Evolutionary conservation across 1,140 invertebrate species (phyloP).

Genomic region (Calosoma granatense): DNA sequence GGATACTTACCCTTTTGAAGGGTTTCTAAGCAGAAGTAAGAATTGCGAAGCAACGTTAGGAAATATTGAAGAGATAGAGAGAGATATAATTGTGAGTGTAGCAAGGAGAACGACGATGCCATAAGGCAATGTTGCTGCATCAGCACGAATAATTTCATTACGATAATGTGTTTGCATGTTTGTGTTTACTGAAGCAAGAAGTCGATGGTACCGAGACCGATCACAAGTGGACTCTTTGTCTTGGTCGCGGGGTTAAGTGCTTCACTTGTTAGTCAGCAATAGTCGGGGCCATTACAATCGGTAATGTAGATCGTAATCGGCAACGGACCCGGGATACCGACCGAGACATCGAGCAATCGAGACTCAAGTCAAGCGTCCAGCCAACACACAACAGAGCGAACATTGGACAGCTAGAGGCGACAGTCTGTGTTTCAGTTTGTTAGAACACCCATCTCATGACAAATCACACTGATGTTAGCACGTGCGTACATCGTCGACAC

Average conservation of each 20-base stretch:
- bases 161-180: conserved; percentile 6
- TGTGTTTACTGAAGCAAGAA: conserved; percentile 7
- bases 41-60: too few species aligned
- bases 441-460: conserved; percentile 1
- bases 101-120: too few species aligned
- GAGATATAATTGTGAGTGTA: too few species aligned
- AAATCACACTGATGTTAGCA: not conserved
- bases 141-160: conserved; percentile 6
- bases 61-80: too few species aligned
- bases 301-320: conserved; percentile 26
- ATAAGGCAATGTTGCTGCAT: conserved; percentile 2
- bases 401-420: too few species aligned
- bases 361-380: not conserved
- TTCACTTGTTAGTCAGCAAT: conserved; percentile 9
- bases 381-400: not conserved
- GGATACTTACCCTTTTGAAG: too few species aligned
- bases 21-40: too few species aligned
- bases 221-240: conserved; percentile 8
- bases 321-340: not conserved
- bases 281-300: conserved; percentile 16
- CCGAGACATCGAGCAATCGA: not conserved
- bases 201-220: not conserved
- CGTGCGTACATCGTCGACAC: too few species aligned
- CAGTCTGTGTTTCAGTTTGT: too few species aligned
- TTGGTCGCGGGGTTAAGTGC: conserved; percentile 3